Conservation (phyloP, 2,888 invertebrate species). For the Meteorus colon region DNA sequence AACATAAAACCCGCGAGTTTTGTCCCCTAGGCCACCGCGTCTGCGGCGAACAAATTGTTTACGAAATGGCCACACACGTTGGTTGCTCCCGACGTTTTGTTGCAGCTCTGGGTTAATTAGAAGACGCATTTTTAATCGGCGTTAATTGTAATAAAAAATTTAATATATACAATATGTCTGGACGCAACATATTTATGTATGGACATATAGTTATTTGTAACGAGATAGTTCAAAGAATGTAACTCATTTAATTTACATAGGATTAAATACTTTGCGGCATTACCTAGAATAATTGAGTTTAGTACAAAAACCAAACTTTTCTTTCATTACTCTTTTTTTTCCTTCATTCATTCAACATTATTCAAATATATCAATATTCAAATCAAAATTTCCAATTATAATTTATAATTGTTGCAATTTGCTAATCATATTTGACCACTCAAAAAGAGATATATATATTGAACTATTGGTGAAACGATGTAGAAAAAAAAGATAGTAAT, state of each 20-base stretch:
- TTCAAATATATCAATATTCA: not conserved
- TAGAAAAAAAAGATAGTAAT: too few relatives aligned
- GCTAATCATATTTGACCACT: too few relatives aligned
- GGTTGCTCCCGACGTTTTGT: constrained; percentile 40
- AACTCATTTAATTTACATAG: constrained; percentile 1
- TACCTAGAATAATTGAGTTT: constrained; percentile 13
- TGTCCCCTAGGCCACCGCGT: constrained; percentile 36
- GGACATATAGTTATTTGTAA: not conserved
- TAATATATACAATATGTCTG: constrained; percentile 12
- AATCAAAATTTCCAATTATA: too few relatives aligned
- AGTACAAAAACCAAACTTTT: not conserved
- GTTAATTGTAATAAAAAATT: constrained; percentile 40
- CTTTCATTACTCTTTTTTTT: not conserved
- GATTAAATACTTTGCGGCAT: constrained; percentile 12
- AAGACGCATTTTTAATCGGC: constrained; percentile 48
- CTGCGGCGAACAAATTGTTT: constrained; percentile 62
- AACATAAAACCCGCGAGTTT: constrained; percentile 35
- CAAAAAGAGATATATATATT: too few relatives aligned
- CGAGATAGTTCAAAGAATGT: constrained; percentile 9
- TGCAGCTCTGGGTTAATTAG: constrained; percentile 45
- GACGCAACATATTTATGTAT: not conserved
- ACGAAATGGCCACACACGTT: constrained; percentile 54
- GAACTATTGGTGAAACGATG: too few relatives aligned
- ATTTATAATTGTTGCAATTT: too few relatives aligned
- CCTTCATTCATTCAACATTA: not conserved